These are phyloP conservation scores for Saguinus midas DNA, from an alignment of 2,113 vertebrate species.

Conservation along the genomic window DNA sequence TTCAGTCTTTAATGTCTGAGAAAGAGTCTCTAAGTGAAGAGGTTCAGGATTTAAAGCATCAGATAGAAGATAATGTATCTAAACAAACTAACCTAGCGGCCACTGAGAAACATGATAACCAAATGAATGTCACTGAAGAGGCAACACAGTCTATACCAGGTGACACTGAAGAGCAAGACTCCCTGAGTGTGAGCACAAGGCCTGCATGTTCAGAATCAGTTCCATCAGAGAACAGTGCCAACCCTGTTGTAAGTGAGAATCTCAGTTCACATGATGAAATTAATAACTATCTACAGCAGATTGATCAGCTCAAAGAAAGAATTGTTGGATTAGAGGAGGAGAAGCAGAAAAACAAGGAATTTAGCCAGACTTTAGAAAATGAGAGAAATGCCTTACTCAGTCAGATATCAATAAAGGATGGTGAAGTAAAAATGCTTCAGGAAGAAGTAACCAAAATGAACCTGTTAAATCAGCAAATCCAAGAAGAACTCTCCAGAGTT, in stretches of 20 bases:
- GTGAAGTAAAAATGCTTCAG: constrained; percentile 75
- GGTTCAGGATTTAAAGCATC: constrained; percentile 72
- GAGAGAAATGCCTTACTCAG: constrained; percentile 80
- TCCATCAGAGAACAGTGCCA: background rate
- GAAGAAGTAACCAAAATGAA: constrained; percentile 75
- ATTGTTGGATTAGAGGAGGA: constrained; percentile 77
- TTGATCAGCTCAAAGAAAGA: constrained; percentile 76
- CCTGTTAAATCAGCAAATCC: constrained; percentile 74
- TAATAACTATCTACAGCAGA: constrained; percentile 64
- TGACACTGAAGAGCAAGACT: constrained; percentile 58
- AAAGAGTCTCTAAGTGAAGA: constrained; percentile 80
- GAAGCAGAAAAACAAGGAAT: constrained; percentile 70
- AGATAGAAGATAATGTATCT: constrained; percentile 75
- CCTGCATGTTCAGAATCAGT: background rate
- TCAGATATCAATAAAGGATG: constrained; percentile 74
- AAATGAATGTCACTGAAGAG: constrained; percentile 67
- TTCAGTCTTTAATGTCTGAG: constrained; percentile 77
- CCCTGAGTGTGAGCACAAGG: fast-evolving
- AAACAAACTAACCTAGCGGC: constrained; percentile 72
- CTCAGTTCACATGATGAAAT: constrained; percentile 55
- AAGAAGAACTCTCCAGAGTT: constrained; percentile 85
- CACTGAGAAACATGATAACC: constrained; percentile 47
- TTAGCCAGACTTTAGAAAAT: constrained; percentile 70
- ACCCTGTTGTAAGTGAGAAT: constrained; percentile 44
- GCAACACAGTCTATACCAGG: background rate